Conservation (phyloP, 2,797 vertebrate species). For the Dendrocincla fuliginosa region DNA sequence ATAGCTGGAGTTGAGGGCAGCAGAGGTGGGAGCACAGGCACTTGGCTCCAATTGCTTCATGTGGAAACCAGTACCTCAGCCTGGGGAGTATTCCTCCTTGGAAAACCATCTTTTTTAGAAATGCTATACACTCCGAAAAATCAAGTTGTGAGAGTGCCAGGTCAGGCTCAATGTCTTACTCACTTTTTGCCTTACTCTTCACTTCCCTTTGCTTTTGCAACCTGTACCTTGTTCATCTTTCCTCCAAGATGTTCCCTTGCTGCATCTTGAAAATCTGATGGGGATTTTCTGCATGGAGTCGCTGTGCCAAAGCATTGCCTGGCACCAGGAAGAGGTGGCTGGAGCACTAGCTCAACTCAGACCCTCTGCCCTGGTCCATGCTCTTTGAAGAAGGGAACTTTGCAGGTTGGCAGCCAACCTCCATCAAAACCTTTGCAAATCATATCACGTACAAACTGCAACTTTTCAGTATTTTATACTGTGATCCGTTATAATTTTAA, state of each 20-base stretch:
- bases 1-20: neutral
- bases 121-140: neutral
- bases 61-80: neutral
- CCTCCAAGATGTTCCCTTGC: neutral
- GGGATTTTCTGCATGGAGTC: neutral
- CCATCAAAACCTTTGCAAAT: slow-evolving; percentile 47
- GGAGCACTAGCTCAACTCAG: neutral
- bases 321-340: neutral
- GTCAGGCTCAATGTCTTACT: neutral
- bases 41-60: neutral
- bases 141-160: neutral
- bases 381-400: neutral
- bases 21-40: neutral
- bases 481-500: slow-evolving; percentile 61
- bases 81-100: neutral
- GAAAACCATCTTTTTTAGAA: neutral
- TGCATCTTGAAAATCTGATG: rapidly evolving
- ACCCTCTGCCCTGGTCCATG: neutral
- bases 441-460: slow-evolving; percentile 56
- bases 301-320: neutral
- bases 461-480: slow-evolving; percentile 55
- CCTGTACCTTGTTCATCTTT: neutral
- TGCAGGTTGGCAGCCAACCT: slow-evolving; percentile 40
- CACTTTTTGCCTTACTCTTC: neutral
- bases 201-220: neutral